Conservation (phyloP, 2,888 invertebrate genomes). For the Amphipoea lucens region DNA sequence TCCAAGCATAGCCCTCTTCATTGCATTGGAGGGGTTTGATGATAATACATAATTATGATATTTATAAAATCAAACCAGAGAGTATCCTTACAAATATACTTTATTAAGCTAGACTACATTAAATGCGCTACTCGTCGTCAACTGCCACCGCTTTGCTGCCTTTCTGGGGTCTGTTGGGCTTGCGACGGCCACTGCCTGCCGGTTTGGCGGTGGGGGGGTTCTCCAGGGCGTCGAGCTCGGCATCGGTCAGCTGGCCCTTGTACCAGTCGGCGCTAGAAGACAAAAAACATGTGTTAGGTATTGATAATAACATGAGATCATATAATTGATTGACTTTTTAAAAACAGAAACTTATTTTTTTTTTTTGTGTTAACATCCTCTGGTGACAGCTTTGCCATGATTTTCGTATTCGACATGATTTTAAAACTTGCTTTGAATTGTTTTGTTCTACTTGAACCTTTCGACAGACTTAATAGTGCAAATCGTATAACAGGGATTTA, state of each 20-base stretch:
- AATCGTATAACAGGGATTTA: background rate
- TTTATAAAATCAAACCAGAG: constrained; percentile 37
- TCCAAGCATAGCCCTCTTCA: no score
- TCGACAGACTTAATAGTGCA: background rate
- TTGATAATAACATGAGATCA: background rate
- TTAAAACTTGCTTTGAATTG: background rate
- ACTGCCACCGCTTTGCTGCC: constrained; percentile 76
- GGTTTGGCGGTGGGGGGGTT: constrained; percentile 93
- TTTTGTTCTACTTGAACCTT: background rate
- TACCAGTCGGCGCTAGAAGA: constrained; percentile 96
- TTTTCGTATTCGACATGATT: background rate
- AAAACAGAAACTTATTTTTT: background rate
- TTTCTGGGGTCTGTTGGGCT: constrained; percentile 85
- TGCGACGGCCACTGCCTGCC: constrained; percentile 76
- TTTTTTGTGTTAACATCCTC: background rate
- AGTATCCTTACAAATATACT: constrained; percentile 70
- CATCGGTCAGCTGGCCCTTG: constrained; percentile 95
- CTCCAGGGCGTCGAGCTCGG: constrained; percentile 94
- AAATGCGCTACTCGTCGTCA: constrained; percentile 74
- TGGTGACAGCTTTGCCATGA: background rate
- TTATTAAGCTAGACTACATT: constrained; percentile 76
- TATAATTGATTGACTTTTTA: background rate
- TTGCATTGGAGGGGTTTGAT: background rate
- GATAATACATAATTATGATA: background rate
- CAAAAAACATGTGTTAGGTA: constrained; percentile 1